Base-by-base conservation (phyloP, 2,797 vertebrate species). In the Heterohyrax brucei region DNA sequence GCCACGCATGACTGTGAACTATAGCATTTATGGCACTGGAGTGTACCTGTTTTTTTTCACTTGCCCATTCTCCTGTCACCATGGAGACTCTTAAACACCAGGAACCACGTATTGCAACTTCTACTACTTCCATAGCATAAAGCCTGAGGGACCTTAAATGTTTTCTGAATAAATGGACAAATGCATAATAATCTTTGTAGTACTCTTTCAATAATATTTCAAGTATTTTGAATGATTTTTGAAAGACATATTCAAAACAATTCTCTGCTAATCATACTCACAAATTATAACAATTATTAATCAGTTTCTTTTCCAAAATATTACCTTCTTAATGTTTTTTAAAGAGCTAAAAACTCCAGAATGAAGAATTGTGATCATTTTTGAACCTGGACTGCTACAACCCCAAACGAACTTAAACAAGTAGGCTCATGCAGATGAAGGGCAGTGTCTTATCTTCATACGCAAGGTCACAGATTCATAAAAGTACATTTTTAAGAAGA, bases 161-260 rank as follows among this genome's bases (percentile, higher is more conserved):
- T 77, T 66, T 83, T 76, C 26, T 66, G 26, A 68, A 68, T 28
- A 62, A 33, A 61, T 24, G 53, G 7, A 61, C 59, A 56, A 79
- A 19, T 33, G 7, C 16, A 66, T 66, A 46, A 46, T 56, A 56
- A 56, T 56, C 12, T 56, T 56, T 56, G 53, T 16, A 56, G 18
- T 56, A 16, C 13, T 56, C 53, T 56, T 56, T 56, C 53, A 56
- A 56, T 53, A 9, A 53, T 53, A 9, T 53, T 53, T 53, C 50
- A 53, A 53, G 13, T 53, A 53, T 16, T 56, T 16, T 56, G 2
- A 56, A 56, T 56, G 18, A 56, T 56, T 7, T 76, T n/a, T 78
- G 62, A 79, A 48, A 70, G 82, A 53, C 9, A 86, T 59, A 78
- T 78, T n/a, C 48, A 96, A 86, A 46, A 70, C 7, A 66, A 59